Evolutionary conservation across 2,113 vertebrate genomes (phyloP).

Genomic region (Rhegmatorhina hoffmannsi): DNA sequence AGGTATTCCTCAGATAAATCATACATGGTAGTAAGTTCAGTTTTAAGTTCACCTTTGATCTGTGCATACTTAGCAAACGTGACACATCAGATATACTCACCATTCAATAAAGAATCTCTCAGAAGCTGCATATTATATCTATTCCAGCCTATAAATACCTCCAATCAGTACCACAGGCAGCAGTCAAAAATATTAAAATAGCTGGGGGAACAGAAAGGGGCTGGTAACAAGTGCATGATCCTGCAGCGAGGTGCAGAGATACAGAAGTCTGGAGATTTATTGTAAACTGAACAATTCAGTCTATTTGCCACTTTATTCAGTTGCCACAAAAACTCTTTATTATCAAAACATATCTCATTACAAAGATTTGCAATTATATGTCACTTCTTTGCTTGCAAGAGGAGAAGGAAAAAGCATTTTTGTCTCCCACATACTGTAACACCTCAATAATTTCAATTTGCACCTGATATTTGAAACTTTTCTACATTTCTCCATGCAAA

Average conservation of each 20-base stretch:
- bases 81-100: not conserved
- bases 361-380: not conserved
- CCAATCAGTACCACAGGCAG: not conserved
- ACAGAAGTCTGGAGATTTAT: not conserved
- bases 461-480: not conserved
- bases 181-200: not conserved
- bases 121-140: not conserved
- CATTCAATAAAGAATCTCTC: not conserved
- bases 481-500: not conserved
- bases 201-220: not conserved
- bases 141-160: not conserved
- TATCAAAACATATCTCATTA: not conserved
- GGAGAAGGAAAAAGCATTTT: not conserved
- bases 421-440: not conserved
- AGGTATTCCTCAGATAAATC: not conserved
- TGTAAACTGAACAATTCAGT: not conserved
- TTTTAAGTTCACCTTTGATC: not conserved
- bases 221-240: not conserved
- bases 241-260: not conserved
- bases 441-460: not conserved
- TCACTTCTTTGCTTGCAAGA: not conserved
- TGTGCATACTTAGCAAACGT: not conserved
- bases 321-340: not conserved
- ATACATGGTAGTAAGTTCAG: not conserved
- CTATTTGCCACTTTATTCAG: not conserved